These are phyloP conservation scores for Dufourea novaeangliae DNA, from an alignment of 1,140 invertebrate genomes.

Conservation along the genomic window DNA sequence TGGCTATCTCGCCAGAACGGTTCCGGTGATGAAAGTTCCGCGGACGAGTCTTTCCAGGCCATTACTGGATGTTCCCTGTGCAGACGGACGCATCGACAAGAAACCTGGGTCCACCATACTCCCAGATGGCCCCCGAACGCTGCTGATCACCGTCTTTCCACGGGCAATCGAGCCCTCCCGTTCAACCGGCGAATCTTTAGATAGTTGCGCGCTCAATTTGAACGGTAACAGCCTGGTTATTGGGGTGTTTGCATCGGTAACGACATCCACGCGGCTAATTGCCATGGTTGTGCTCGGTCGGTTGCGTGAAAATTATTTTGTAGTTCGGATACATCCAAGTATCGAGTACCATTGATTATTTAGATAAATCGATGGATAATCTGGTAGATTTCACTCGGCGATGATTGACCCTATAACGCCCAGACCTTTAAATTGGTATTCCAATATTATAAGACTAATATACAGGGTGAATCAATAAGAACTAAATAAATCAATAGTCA, in stretches of 20 bases:
- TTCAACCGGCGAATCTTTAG: no score
- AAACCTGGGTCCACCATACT: not conserved
- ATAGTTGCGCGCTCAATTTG: not conserved
- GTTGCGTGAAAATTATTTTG: no score
- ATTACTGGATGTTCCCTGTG: slow-evolving; percentile 8
- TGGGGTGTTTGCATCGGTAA: not conserved
- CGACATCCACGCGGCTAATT: not conserved
- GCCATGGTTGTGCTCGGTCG: not conserved
- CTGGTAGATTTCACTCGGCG: no score
- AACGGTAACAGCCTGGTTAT: no score
- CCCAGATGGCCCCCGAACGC: not conserved
- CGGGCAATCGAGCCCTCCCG: not conserved
- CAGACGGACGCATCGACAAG: not conserved
- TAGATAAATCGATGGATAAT: no score
- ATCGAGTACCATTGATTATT: no score
- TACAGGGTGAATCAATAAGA: no score
- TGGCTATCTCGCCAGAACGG: slow-evolving; percentile 25
- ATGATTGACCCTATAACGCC: no score
- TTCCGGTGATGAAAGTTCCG: slow-evolving; percentile 37
- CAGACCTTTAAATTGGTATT: no score
- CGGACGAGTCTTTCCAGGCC: slow-evolving; percentile 17
- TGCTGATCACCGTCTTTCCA: not conserved
- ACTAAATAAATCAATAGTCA: no score
- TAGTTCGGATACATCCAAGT: no score
- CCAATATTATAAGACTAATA: no score